phyloP scores from a whole-genome alignment of 2,888 invertebrate species.

The Melanchra persicariae region DNA sequence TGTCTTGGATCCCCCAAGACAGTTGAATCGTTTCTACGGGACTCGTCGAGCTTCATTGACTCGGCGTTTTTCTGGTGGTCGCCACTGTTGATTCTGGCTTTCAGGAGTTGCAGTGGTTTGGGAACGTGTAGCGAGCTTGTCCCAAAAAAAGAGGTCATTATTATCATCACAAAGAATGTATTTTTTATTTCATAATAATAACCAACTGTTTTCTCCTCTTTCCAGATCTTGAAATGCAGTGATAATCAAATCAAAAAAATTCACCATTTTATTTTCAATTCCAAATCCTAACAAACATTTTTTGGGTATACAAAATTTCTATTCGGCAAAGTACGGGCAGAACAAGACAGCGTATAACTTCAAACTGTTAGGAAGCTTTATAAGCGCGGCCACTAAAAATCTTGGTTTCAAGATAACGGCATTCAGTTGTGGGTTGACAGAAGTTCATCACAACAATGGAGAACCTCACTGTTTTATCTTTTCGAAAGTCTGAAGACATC shows the following conservation, averaged over 20 bases:
- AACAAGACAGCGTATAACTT: slow-evolving; percentile 51
- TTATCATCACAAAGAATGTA: too few species aligned
- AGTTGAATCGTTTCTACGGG: too few species aligned
- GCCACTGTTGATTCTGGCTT: too few species aligned
- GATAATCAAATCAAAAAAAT: slow-evolving; percentile 75
- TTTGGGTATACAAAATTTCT: slow-evolving; percentile 58
- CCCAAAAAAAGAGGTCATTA: too few species aligned
- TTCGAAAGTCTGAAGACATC: slow-evolving; percentile 84
- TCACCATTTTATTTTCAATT: slow-evolving; percentile 75
- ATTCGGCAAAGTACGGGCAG: slow-evolving; percentile 67
- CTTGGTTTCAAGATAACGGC: slow-evolving; percentile 65
- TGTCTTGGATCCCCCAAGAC: too few species aligned
- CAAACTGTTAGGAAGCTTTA: slow-evolving; percentile 61
- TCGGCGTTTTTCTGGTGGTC: too few species aligned
- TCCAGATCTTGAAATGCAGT: slow-evolving; percentile 90
- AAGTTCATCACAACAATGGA: slow-evolving; percentile 74
- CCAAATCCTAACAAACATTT: slow-evolving; percentile 71
- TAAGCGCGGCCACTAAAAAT: slow-evolving; percentile 60
- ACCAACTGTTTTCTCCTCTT: slow-evolving; percentile 67
- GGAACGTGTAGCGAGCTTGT: too few species aligned
- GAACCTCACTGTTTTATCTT: slow-evolving; percentile 82
- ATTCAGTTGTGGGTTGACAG: slow-evolving; percentile 69
- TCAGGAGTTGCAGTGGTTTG: too few species aligned
- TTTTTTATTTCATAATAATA: slow-evolving; percentile 13
- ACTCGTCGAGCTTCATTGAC: too few species aligned